Conservation (phyloP, 64 coral and sea anemone genomes). For the Actinia tenebrosa region DNA sequence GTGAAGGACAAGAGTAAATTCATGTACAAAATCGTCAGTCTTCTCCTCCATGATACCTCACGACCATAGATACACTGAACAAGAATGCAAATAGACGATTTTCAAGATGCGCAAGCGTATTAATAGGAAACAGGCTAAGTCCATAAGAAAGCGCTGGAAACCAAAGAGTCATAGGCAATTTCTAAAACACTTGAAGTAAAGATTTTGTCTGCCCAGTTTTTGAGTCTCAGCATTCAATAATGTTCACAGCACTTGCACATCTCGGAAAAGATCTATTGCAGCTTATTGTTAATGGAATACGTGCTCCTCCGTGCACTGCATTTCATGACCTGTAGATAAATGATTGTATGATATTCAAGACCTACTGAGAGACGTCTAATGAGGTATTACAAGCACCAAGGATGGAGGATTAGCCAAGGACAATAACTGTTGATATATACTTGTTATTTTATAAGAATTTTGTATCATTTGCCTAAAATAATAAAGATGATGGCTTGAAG, state of each 20-base stretch:
- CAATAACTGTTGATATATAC: background rate
- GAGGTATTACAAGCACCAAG: background rate
- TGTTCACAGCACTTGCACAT: too few species aligned
- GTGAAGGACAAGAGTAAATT: conserved; percentile 49
- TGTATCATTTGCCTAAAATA: background rate
- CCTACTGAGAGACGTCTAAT: background rate
- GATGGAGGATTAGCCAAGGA: background rate
- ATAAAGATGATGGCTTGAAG: conserved; percentile 19
- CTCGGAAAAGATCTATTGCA: too few species aligned
- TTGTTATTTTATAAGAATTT: conserved; percentile 16
- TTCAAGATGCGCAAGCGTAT: too few species aligned
- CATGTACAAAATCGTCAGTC: background rate
- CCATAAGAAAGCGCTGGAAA: too few species aligned
- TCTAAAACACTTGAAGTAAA: background rate
- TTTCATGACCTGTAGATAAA: background rate
- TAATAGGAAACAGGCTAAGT: too few species aligned
- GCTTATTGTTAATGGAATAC: background rate
- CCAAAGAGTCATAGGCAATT: too few species aligned
- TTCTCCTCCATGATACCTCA: background rate
- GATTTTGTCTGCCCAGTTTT: too few species aligned
- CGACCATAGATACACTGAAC: background rate
- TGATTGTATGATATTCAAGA: background rate
- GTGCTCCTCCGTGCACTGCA: background rate
- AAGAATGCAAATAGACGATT: background rate
- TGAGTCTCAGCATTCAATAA: too few species aligned